Conservation (phyloP, 2,113 vertebrate genomes). For the Brachionichthys hirsutus region DNA sequence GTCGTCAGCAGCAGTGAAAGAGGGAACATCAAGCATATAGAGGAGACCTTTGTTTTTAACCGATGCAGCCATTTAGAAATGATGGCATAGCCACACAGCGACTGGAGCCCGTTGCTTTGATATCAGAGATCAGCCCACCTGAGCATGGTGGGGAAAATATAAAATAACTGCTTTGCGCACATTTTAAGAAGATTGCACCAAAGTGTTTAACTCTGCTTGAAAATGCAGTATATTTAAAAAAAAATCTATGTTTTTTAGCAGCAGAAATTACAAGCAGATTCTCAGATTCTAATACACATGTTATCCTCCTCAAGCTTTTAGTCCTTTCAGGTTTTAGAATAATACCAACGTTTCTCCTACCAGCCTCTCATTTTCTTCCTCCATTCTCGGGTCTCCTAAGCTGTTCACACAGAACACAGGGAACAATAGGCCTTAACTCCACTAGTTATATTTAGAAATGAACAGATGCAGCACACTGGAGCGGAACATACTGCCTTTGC, state of each 20-base stretch:
- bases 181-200: constrained; percentile 22
- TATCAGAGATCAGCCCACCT: constrained; percentile 20
- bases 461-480: constrained; percentile 74
- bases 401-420: constrained; percentile 44
- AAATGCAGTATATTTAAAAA: constrained; percentile 27
- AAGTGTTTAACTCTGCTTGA: constrained; percentile 6
- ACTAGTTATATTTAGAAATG: constrained; percentile 72
- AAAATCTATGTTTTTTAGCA: constrained; percentile 1
- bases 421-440: constrained; percentile 55
- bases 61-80: constrained; percentile 62
- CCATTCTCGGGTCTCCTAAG: constrained; percentile 57
- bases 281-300: no score
- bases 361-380: constrained; percentile 27
- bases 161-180: constrained; percentile 36
- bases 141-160: constrained; percentile 23
- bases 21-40: constrained; percentile 48
- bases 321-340: constrained; percentile 16
- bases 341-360: constrained; percentile 15
- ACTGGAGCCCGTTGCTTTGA: constrained; percentile 27
- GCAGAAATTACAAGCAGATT: no score
- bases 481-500: constrained; percentile 66
- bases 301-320: constrained; percentile 9
- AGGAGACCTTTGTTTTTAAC: constrained; percentile 59
- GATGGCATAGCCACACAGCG: constrained; percentile 39
- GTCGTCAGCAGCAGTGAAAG: constrained; percentile 51